These are phyloP conservation scores for Neotoma lepida DNA, from an alignment of 2,113 vertebrate genomes.

Conservation along the genomic window DNA sequence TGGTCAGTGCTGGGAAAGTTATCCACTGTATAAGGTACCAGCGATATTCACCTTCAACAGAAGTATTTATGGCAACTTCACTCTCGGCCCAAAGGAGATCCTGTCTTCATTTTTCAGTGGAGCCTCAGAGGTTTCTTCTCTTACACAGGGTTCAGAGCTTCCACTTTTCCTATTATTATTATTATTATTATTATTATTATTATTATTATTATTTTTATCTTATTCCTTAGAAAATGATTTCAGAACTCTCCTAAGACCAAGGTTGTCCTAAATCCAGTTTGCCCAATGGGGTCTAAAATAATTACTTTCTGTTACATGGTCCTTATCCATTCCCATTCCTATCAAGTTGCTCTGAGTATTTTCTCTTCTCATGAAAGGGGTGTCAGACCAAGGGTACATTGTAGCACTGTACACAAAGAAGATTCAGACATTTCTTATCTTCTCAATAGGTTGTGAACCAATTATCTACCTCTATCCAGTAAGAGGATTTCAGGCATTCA, in stretches of 20 bases:
- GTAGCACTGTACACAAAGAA: background rate
- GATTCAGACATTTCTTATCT: background rate
- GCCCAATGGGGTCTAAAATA: background rate
- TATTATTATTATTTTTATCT: too few species aligned
- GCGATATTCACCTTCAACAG: too few species aligned
- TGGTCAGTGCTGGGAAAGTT: too few species aligned
- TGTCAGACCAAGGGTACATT: background rate
- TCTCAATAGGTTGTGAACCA: background rate
- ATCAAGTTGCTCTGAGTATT: background rate
- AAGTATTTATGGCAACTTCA: too few species aligned
- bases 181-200: too few species aligned
- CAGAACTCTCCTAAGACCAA: background rate
- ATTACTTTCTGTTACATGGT: background rate
- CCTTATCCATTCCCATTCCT: background rate
- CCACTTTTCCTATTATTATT: too few species aligned
- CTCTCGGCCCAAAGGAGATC: too few species aligned
- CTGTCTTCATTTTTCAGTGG: too few species aligned
- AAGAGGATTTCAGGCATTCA: background rate
- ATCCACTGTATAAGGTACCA: too few species aligned
- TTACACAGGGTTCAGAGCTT: too few species aligned
- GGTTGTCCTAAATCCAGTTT: fast-evolving
- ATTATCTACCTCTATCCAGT: too few species aligned
- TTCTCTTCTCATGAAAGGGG: background rate
- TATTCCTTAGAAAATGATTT: background rate
- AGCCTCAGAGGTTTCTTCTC: too few species aligned